A percentile compares a stretch with the other conserved stretches of the same genome.
Conservation (phyloP, 2,113 vertebrate genomes). For the Cyanoderma ruficeps region DNA sequence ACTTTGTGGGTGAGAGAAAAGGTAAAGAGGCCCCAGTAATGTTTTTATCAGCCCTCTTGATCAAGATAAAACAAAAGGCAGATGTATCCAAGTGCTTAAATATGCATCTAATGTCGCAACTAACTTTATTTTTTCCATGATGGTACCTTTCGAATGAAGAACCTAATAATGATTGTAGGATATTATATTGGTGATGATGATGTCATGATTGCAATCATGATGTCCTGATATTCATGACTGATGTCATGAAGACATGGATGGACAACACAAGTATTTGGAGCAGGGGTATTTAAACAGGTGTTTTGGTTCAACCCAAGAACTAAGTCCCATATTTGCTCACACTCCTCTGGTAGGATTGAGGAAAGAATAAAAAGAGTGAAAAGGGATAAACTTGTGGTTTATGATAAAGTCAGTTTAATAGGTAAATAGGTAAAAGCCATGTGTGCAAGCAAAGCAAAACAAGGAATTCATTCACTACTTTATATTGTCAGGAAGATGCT, state of each 20-base stretch:
- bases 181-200: not conserved
- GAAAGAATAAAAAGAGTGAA: not conserved
- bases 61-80: not conserved
- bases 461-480: not conserved
- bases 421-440: not conserved
- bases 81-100: not conserved
- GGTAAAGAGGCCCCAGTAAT: not conserved
- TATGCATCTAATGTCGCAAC: too few species aligned
- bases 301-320: not conserved
- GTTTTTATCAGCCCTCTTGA: not conserved
- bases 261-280: not conserved
- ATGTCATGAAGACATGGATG: not conserved
- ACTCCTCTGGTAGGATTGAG: not conserved
- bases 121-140: not conserved
- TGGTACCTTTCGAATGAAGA: not conserved
- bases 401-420: not conserved
- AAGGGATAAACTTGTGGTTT: not conserved
- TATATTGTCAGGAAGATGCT: not conserved
- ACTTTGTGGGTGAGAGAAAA: not conserved
- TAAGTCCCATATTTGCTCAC: fast-evolving
- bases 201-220: not conserved
- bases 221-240: not conserved
- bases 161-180: not conserved
- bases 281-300: not conserved
- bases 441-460: not conserved